Evolutionary conservation across 2,888 invertebrate species (phyloP), one percentile per base, ranked within the genome.

Genomic region (Sinohyriopsis cumingii): DNA sequence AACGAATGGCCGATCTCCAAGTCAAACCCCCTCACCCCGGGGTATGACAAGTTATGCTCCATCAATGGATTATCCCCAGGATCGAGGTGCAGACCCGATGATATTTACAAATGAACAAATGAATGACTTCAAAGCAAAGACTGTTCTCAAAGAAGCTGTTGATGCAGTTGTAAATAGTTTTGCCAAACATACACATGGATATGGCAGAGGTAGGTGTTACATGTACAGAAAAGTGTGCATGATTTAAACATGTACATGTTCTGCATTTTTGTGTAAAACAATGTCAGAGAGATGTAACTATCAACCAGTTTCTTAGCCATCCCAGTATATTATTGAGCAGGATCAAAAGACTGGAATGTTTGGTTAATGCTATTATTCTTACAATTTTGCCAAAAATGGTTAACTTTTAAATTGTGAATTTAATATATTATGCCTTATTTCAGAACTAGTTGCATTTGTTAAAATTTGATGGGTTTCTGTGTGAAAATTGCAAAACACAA

Each of bases 81-180:
- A 78, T 20, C 75, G 78, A 76, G 78, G 73, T n/a, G 78, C 77
- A 6, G 81, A 79, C 0, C 77, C 78, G 12, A 78, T 79, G 77
- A 71, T 74, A 5, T 73, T 77, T 56, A 75, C 77, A 6, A 72
- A 75, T 45, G 76, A 77, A 55, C 78, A 78, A 55, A 80, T 86
- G 79, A 84, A 81, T 60, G 87, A 87, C 67, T 80, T 81, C 4
- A 82, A 81, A 66, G 86, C 86, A 22, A 86, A 86, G 71, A 89
- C 89, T 57, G 90, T 91, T 68, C 91, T 94, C 66, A 93, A 93
- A 84, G 94, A 94, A 87, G 94, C 94, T n/a, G 94, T 94, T 25
- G 94, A 94, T 88, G 93, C 93, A 22, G 94, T 94, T 63, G 94
- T 94, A 79, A 93, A 93, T 89, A 94, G 93, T 89, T 94, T 94